Percentiles rank a stretch among this genome's conserved stretches.
phyloP scores from a whole-genome alignment of 1,140 invertebrate genomes.

The Aporrectodea caliginosa region DNA sequence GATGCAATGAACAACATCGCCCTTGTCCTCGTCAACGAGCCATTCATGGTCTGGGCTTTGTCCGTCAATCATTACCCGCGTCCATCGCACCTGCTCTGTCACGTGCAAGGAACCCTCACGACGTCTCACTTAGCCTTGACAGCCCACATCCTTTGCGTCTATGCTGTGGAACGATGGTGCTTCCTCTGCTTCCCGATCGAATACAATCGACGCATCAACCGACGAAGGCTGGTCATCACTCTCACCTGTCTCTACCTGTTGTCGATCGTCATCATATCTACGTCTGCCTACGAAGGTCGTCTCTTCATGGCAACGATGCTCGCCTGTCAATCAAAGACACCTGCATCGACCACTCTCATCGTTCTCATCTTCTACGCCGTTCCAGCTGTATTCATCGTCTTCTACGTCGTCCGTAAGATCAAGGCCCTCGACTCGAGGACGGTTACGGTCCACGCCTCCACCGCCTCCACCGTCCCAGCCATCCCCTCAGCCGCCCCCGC shows the following conservation, averaged over 20 bases:
- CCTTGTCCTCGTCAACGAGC: background rate
- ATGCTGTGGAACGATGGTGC: background rate
- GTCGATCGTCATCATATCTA: background rate
- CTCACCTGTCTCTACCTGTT: background rate
- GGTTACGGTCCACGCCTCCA: background rate
- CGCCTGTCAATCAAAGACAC: background rate
- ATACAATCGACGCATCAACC: background rate
- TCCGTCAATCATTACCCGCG: background rate
- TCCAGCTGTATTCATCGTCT: background rate
- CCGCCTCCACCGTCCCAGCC: too few relatives aligned
- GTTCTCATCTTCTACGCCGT: background rate
- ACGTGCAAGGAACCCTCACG: background rate
- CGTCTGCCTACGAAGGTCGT: background rate
- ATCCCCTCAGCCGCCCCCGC: too few relatives aligned
- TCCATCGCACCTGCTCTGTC: background rate
- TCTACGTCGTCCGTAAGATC: background rate
- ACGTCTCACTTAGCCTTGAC: background rate
- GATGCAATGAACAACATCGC: background rate
- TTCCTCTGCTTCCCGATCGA: background rate
- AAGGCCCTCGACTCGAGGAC: background rate
- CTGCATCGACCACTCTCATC: background rate
- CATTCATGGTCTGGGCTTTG: background rate
- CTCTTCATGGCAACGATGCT: background rate
- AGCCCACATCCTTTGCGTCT: background rate
- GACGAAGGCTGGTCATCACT: background rate